A percentile compares a stretch with the other conserved stretches of the same genome.
These are phyloP conservation scores for Tiphia femorata DNA, from an alignment of 2,888 invertebrate species.

Conservation along the genomic window DNA sequence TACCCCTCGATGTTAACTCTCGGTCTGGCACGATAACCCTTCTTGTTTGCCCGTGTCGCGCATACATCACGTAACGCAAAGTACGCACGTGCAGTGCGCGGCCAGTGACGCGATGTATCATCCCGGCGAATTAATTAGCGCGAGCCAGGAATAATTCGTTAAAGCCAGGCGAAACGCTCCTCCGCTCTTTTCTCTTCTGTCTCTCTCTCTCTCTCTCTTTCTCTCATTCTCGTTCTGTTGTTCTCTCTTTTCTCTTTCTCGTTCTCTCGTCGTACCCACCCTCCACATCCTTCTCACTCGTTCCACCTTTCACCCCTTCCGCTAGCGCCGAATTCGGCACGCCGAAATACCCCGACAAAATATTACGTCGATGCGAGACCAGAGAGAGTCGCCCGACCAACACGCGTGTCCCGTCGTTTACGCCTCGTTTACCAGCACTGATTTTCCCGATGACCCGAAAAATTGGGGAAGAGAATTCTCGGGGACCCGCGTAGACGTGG, in stretches of 20 bases:
- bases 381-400: no score
- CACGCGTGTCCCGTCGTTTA: no score
- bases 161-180: neutral
- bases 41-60: conserved; percentile 4
- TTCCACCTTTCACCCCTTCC: neutral
- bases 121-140: conserved; percentile 26
- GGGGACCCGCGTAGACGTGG: no score
- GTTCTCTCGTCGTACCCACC: no score
- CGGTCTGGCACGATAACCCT: conserved; percentile 7
- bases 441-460: no score
- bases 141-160: conserved; percentile 8
- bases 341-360: neutral
- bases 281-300: neutral
- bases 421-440: no score
- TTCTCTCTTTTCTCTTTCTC: neutral
- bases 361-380: conserved; percentile 8
- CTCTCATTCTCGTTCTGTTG: no score
- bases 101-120: conserved; percentile 3
- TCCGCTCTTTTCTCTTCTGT: neutral
- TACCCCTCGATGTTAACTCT: conserved; percentile 12
- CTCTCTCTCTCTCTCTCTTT: neutral
- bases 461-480: no score
- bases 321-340: neutral
- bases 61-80: conserved; percentile 2
- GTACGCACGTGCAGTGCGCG: neutral